phyloP scores from a whole-genome alignment of 2,797 vertebrate genomes.

The Halcyon leucocephala region DNA sequence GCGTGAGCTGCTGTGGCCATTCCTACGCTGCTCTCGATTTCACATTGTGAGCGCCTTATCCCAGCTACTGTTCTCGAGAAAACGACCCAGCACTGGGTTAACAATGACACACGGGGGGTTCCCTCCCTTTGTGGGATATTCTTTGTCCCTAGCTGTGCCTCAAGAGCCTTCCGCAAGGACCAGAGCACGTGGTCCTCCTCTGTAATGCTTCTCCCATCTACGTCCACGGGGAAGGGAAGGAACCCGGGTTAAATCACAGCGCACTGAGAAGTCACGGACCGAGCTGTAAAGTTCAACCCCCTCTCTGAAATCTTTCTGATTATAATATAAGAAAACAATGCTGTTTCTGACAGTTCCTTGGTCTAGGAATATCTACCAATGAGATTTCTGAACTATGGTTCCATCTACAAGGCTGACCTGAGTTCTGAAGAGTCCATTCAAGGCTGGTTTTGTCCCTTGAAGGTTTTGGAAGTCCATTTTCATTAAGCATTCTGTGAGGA shows the following conservation, averaged over 20 bases:
- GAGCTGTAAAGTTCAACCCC: not conserved
- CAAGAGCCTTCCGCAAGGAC: not conserved
- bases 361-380: not conserved
- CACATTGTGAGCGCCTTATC: not conserved
- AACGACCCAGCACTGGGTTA: not conserved
- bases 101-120: rapidly evolving
- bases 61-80: not conserved
- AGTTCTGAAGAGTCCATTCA: not conserved
- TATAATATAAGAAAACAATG: not conserved
- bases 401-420: not conserved
- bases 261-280: not conserved
- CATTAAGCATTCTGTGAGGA: not conserved
- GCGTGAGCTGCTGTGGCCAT: not conserved
- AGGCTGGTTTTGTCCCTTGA: not conserved
- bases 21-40: not conserved
- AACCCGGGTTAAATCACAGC: not conserved
- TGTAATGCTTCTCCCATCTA: not conserved
- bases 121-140: not conserved
- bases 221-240: not conserved
- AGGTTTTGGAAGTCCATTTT: not conserved
- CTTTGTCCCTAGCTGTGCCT: not conserved
- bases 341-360: not conserved
- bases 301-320: not conserved
- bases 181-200: rapidly evolving
- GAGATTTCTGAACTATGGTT: not conserved